These are phyloP conservation scores for Notolepis coatsorum DNA, from an alignment of 2,797 vertebrate genomes.

Conservation along the genomic window DNA sequence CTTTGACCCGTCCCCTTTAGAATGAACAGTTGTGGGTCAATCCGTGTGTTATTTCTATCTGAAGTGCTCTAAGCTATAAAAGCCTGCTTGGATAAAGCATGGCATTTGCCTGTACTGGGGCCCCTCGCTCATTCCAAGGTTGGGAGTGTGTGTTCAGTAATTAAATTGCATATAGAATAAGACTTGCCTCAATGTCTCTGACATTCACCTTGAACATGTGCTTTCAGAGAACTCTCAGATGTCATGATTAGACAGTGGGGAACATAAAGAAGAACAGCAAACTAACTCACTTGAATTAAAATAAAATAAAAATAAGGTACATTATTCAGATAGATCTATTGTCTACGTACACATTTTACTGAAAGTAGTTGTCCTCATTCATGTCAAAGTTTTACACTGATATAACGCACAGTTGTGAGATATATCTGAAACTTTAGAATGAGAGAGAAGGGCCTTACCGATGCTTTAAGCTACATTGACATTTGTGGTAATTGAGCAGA, in stretches of 20 bases:
- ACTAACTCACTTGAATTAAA: too few species aligned
- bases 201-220: background rate
- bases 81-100: conserved; percentile 6
- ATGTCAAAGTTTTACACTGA: background rate
- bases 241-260: background rate
- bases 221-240: background rate
- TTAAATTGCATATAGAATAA: background rate
- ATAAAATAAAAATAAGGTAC: too few species aligned
- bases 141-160: background rate
- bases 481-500: conserved; percentile 53
- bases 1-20: conserved; percentile 22
- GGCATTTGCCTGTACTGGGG: background rate
- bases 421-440: background rate
- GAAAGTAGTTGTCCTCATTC: background rate
- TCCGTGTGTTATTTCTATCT: conserved; percentile 12
- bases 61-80: conserved; percentile 7
- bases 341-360: too few species aligned
- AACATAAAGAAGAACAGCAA: background rate
- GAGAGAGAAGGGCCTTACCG: background rate
- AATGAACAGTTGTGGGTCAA: conserved; percentile 8
- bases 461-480: conserved; percentile 39
- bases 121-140: background rate
- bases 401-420: background rate
- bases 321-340: too few species aligned
- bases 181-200: background rate